Evolutionary conservation across 2,888 invertebrate species (phyloP).

Genomic region (Cataglyphis livida): DNA sequence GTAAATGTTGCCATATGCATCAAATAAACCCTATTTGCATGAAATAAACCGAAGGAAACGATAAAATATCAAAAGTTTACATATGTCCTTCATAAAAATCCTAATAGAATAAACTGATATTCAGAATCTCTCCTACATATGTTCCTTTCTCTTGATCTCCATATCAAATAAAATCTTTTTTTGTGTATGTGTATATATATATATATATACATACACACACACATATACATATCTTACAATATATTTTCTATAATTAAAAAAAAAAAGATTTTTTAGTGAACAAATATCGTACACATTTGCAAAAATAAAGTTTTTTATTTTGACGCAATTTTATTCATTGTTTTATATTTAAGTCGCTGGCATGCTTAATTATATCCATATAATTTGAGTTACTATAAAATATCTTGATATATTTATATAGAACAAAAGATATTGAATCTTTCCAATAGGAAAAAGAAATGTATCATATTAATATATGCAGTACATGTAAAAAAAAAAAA

Average conservation of each 20-base stretch:
- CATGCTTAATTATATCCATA: background rate
- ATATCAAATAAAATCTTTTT: slow-evolving; percentile 5
- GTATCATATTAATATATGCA: background rate
- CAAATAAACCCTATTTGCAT: slow-evolving; percentile 79
- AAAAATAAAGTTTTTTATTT: background rate
- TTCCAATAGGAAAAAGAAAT: background rate
- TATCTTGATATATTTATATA: background rate
- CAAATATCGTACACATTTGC: background rate
- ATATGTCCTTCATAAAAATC: slow-evolving; percentile 68
- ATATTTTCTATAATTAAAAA: background rate
- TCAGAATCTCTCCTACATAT: slow-evolving; percentile 49
- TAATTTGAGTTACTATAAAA: background rate
- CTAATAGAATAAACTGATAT: slow-evolving; percentile 52
- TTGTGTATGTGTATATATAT: background rate
- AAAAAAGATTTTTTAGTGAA: background rate
- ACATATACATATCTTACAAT: background rate
- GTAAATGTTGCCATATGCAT: slow-evolving; percentile 87
- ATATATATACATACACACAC: background rate
- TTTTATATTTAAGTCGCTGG: background rate
- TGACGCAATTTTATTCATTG: background rate
- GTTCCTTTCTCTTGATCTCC: slow-evolving; percentile 59
- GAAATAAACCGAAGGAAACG: slow-evolving; percentile 73
- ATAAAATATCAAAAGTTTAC: slow-evolving; percentile 65
- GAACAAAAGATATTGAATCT: slow-evolving; percentile 5
- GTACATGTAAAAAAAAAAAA: background rate